phyloP scores from a whole-genome alignment of 2,113 vertebrate species.

The Scomber scombrus region DNA sequence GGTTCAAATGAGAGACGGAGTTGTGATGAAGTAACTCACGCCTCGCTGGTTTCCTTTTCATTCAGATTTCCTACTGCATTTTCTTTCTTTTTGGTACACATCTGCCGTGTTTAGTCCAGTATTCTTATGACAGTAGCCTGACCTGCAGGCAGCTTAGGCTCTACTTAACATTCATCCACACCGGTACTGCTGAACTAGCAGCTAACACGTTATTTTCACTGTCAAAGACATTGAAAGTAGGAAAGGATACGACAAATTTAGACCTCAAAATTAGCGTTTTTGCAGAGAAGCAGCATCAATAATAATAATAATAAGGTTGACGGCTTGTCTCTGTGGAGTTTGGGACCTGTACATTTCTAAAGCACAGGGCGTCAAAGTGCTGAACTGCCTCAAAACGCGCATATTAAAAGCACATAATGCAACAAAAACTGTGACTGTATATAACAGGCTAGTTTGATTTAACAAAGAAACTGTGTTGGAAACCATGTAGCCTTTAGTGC shows the following conservation, averaged over 20 bases:
- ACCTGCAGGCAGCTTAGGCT: conserved; percentile 79
- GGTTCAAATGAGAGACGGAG: neutral
- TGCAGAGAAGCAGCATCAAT: neutral
- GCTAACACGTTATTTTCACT: conserved; percentile 24
- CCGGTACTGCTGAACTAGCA: conserved; percentile 40
- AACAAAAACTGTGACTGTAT: conserved; percentile 70
- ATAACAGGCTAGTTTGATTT: conserved; percentile 44
- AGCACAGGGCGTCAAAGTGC: neutral
- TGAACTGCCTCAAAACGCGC: conserved; percentile 55
- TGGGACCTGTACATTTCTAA: conserved; percentile 24
- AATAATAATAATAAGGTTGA: neutral
- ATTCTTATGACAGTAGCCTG: conserved; percentile 52
- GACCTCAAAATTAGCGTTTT: neutral
- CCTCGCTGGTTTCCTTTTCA: neutral
- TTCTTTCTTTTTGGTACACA: conserved; percentile 28
- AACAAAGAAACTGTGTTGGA: conserved; percentile 7
- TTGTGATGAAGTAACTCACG: neutral
- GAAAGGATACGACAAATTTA: neutral
- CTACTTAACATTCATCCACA: conserved; percentile 34
- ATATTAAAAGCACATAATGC: conserved; percentile 54
- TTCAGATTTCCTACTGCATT: neutral
- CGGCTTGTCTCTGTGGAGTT: neutral
- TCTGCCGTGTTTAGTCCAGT: conserved; percentile 9
- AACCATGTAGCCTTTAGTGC: conserved; percentile 39
- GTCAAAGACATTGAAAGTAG: conserved; percentile 20